phyloP scores from a whole-genome alignment of 1,140 invertebrate genomes.

The Drosophila malerkotliana region DNA sequence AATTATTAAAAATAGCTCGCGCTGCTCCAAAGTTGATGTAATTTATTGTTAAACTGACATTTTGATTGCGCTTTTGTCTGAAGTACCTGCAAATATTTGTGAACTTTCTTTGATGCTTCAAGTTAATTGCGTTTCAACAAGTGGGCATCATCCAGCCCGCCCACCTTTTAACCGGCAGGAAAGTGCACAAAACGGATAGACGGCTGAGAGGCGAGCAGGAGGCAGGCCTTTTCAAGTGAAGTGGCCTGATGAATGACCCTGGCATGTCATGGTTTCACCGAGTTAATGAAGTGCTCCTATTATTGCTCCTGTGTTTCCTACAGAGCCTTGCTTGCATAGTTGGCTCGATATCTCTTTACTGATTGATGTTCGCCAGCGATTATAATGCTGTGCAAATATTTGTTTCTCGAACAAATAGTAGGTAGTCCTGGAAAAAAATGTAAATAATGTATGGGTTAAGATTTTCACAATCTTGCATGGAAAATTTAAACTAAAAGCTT shows the following conservation, averaged over 20 bases:
- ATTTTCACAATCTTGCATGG: not conserved
- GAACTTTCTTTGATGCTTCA: slow-evolving; percentile 49
- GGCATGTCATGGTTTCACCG: slow-evolving; percentile 11
- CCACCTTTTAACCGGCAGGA: slow-evolving; percentile 5
- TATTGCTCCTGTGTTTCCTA: not conserved
- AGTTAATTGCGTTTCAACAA: slow-evolving; percentile 74
- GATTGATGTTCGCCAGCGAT: slow-evolving; percentile 16
- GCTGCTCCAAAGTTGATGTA: slow-evolving; percentile 49
- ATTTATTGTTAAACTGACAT: slow-evolving; percentile 73
- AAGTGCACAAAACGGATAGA: slow-evolving; percentile 26
- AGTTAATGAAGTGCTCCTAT: slow-evolving; percentile 33
- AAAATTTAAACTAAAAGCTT: too few relatives aligned
- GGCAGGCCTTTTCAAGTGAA: slow-evolving; percentile 6
- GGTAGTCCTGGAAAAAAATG: not conserved
- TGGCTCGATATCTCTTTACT: slow-evolving; percentile 20
- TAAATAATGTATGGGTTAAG: not conserved
- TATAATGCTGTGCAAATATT: slow-evolving; percentile 21
- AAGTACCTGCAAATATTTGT: slow-evolving; percentile 71
- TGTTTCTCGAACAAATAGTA: not conserved
- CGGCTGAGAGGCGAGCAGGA: not conserved
- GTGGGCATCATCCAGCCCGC: slow-evolving; percentile 14
- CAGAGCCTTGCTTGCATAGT: not conserved
- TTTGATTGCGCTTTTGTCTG: slow-evolving; percentile 63
- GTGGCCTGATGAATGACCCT: slow-evolving; percentile 34
- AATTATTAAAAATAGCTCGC: slow-evolving; percentile 72